A percentile compares a stretch with the other conserved stretches of the same genome.
Conservation (phyloP, 2,113 vertebrate genomes). For the Porphyrio hochstetteri region DNA sequence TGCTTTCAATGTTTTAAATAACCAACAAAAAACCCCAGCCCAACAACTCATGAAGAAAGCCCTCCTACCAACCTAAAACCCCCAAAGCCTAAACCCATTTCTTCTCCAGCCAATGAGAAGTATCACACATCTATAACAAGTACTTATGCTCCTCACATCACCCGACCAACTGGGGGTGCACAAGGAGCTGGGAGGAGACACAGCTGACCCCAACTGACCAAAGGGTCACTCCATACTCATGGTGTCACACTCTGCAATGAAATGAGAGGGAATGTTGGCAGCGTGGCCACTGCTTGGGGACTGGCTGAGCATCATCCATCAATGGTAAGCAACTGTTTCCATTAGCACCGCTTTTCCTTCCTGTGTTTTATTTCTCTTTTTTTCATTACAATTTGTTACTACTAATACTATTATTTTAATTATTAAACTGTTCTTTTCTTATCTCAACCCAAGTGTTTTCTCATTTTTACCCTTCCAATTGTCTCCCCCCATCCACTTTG, state of each 20-base stretch:
- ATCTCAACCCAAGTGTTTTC: neutral
- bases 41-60: neutral
- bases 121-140: neutral
- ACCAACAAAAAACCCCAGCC: neutral
- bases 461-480: neutral
- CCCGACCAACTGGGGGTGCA: no score
- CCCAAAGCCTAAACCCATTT: neutral
- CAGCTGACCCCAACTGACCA: no score
- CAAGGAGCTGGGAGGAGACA: no score
- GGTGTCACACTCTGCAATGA: neutral
- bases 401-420: neutral
- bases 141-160: neutral
- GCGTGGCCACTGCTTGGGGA: neutral
- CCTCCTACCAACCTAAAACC: neutral
- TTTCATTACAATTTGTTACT: neutral
- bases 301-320: neutral
- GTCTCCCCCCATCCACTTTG: neutral
- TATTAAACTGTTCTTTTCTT: neutral
- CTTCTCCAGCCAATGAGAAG: neutral
- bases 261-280: neutral
- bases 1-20: neutral
- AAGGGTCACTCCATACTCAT: no score
- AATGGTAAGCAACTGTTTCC: neutral
- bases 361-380: neutral
- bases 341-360: neutral